A percentile compares a stretch with the other conserved stretches of the same genome.
These are phyloP conservation scores for Tapera naevia DNA, from an alignment of 2,797 vertebrate genomes.

Conservation along the genomic window DNA sequence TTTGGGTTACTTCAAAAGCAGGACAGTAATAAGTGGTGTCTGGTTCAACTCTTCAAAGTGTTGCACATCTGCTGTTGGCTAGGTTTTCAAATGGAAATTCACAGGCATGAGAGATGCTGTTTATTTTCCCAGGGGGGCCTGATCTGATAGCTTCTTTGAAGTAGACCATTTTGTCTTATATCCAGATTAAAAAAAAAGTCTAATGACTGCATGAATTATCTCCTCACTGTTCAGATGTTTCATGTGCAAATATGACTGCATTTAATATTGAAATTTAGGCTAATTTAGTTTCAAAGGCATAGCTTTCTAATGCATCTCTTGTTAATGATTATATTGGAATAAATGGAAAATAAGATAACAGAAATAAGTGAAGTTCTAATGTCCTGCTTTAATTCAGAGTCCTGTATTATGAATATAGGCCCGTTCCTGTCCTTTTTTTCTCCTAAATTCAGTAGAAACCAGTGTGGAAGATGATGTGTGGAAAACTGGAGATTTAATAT, in stretches of 20 bases:
- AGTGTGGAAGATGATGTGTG: neutral
- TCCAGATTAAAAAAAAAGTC: neutral
- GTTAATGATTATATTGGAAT: neutral
- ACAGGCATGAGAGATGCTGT: neutral
- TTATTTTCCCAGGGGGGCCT: neutral
- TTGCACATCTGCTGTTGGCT: neutral
- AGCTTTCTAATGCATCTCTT: neutral
- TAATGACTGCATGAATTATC: neutral
- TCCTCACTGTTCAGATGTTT: neutral
- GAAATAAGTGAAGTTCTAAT: neutral
- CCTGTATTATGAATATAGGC: neutral
- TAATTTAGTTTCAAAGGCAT: neutral
- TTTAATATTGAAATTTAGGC: neutral
- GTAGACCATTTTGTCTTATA: neutral
- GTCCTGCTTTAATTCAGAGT: neutral
- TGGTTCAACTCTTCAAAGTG: neutral
- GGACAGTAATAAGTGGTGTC: neutral
- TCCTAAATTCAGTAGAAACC: neutral
- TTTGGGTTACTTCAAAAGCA: neutral
- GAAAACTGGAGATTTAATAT: neutral
- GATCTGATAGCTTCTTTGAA: conserved; percentile 25
- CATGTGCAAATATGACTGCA: neutral
- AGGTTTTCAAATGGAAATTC: neutral
- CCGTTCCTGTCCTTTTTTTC: neutral
- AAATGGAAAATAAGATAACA: neutral